Percentiles rank a stretch among this genome's conserved stretches.
These are phyloP conservation scores for Xylocampa areola DNA, from an alignment of 2,888 invertebrate genomes.

Conservation along the genomic window DNA sequence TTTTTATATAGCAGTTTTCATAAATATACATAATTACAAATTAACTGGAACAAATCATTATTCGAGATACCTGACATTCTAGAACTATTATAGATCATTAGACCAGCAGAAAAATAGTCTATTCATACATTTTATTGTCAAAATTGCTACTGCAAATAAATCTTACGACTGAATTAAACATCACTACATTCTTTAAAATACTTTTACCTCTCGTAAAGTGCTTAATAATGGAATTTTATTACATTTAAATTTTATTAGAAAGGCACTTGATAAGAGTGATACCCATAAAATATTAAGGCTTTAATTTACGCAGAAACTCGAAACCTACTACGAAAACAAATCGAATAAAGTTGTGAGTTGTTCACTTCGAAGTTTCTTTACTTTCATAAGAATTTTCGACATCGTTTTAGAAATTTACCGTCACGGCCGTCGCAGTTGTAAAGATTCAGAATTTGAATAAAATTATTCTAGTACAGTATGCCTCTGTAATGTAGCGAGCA, in stretches of 20 bases:
- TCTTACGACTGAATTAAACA: conserved; percentile 33
- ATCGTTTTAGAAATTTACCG: conserved; percentile 10
- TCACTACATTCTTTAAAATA: conserved; percentile 29
- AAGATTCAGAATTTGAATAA: conserved; percentile 6
- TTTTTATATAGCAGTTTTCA: no score
- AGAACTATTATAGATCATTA: no score
- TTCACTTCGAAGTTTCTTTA: conserved; percentile 28
- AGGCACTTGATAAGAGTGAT: conserved; percentile 32
- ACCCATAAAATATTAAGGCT: conserved; percentile 42
- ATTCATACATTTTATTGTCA: no score
- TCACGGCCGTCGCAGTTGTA: conserved; percentile 16
- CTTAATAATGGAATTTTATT: conserved; percentile 28
- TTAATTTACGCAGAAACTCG: conserved; percentile 40
- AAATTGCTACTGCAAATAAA: conserved; percentile 26
- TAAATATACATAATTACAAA: no score
- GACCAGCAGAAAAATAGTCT: no score
- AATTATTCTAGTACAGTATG: conserved; percentile 2
- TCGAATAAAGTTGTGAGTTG: conserved; percentile 37
- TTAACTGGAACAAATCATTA: no score
- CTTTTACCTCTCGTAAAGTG: conserved; percentile 8
- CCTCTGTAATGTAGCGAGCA: conserved; percentile 16
- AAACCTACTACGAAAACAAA: conserved; percentile 44
- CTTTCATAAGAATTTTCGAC: conserved; percentile 25
- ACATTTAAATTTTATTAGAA: conserved; percentile 36
- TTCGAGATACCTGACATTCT: no score